phyloP scores from a whole-genome alignment of 2,888 invertebrate species.

The Hypomecis atomaria region DNA sequence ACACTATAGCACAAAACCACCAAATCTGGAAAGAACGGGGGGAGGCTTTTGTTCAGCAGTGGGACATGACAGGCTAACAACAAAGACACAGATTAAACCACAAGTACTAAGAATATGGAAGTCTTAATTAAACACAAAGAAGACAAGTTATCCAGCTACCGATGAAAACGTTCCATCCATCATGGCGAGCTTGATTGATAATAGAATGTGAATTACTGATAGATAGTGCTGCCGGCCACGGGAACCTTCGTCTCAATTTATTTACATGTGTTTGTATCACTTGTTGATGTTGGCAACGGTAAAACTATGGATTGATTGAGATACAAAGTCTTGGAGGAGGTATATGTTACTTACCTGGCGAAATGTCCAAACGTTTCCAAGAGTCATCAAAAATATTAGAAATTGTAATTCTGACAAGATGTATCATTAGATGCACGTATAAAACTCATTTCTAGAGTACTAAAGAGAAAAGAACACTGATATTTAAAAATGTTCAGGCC shows the following conservation, averaged over 20 bases:
- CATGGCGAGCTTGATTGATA: constrained; percentile 80
- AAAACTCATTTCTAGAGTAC: too few relatives aligned
- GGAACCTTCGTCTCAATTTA: constrained; percentile 80
- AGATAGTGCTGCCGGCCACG: constrained; percentile 77
- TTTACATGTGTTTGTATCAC: constrained; percentile 82
- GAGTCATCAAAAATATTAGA: too few relatives aligned
- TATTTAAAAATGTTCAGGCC: too few relatives aligned
- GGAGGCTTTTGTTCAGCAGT: too few relatives aligned
- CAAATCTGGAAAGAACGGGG: too few relatives aligned
- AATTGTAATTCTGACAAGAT: too few relatives aligned
- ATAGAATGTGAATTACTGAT: constrained; percentile 83
- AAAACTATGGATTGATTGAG: constrained; percentile 56
- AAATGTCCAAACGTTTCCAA: background rate
- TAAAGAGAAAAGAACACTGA: too few relatives aligned
- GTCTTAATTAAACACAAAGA: constrained; percentile 80
- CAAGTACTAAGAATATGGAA: constrained; percentile 48
- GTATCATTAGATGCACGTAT: too few relatives aligned
- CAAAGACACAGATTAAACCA: constrained; percentile 10
- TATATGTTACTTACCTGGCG: background rate
- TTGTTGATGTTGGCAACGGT: constrained; percentile 79
- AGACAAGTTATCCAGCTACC: constrained; percentile 82
- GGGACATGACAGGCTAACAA: too few relatives aligned
- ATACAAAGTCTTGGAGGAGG: constrained; percentile 30
- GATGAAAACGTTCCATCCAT: constrained; percentile 82
- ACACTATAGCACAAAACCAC: too few relatives aligned